Base-by-base conservation (phyloP, 2,888 invertebrate genomes). In the Phytoseiulus persimilis region DNA sequence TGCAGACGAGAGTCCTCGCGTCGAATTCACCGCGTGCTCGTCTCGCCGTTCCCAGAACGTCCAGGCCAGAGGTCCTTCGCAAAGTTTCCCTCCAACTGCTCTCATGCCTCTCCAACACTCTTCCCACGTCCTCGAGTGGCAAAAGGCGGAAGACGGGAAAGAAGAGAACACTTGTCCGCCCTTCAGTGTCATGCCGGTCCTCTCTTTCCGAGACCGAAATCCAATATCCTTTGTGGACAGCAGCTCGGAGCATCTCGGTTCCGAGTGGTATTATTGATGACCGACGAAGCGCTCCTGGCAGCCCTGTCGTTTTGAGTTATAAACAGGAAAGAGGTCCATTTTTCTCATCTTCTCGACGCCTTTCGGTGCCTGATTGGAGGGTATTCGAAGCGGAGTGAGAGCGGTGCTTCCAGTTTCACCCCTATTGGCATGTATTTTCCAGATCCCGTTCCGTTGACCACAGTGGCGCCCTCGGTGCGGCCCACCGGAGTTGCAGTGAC, bases 171-270 rank as follows among this genome's bases (percentile, higher is more conserved):
- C 65, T 65, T 65, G 65, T 65, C 65, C 65, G 65, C 65, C 65
- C 65, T 9, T 65, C 65, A 18, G 65, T 28, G 2, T 65, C 23
- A 3, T 65, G 65, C 65, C 65, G 2, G 65, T 2, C 28, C 18
- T 65, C 65, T 65, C 65, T 65, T 65, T 65, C 18, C 65, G 65
- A 65, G 65, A 18, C 65, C 65, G 65, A 65, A 65, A 65, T 65
- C 65, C 65, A 65, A 65, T 65, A 65, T 65, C 65, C 65, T 65
- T 65, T 65, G 65, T 65, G 65, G 65, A 65, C 65, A 65, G 65
- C 65, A 65, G 65, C 65, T 65, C 28, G 65, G 18, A 28, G 65
- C 65, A 2, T 18, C 65, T 28, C 65, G 65, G 18, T 65, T 65
- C 65, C 65, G 18, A 65, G 65, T 65, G 65, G 65, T 65, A 65